Evolutionary conservation across 2,888 invertebrate species (phyloP).

Genomic region (Cheilosia pagana): DNA sequence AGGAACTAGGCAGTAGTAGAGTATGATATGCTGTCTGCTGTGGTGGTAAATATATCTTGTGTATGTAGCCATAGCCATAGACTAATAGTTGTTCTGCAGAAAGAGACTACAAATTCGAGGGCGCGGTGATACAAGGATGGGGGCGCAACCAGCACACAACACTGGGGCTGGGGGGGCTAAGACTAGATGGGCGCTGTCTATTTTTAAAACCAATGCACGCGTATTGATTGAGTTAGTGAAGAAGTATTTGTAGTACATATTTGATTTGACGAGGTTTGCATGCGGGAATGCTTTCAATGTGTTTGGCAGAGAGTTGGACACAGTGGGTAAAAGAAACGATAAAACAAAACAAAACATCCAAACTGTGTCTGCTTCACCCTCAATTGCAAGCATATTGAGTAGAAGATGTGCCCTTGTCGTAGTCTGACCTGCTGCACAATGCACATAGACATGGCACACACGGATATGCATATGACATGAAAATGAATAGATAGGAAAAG

Average conservation of each 20-base stretch:
- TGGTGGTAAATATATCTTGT: background rate
- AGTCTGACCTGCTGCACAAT: background rate
- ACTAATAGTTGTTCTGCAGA: conserved; percentile 55
- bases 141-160: conserved; percentile 50
- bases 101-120: conserved; percentile 22
- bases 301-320: conserved; percentile 13
- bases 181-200: conserved; percentile 72
- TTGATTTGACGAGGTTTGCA: conserved; percentile 48
- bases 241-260: conserved; percentile 55
- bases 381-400: conserved; percentile 49
- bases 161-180: conserved; percentile 62
- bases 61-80: conserved; percentile 5
- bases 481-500: conserved; percentile 3
- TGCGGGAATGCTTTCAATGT: conserved; percentile 42
- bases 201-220: conserved; percentile 73
- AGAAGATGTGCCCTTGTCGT: conserved; percentile 21
- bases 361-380: conserved; percentile 38
- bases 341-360: background rate
- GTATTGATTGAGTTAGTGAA: conserved; percentile 64
- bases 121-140: conserved; percentile 48
- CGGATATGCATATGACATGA: too few relatives aligned
- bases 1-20: background rate
- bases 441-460: background rate
- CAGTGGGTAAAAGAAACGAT: conserved; percentile 15
- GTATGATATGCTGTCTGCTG: conserved; percentile 2